Conservation (phyloP, 2,888 invertebrate species). For the Pecten maximus region DNA sequence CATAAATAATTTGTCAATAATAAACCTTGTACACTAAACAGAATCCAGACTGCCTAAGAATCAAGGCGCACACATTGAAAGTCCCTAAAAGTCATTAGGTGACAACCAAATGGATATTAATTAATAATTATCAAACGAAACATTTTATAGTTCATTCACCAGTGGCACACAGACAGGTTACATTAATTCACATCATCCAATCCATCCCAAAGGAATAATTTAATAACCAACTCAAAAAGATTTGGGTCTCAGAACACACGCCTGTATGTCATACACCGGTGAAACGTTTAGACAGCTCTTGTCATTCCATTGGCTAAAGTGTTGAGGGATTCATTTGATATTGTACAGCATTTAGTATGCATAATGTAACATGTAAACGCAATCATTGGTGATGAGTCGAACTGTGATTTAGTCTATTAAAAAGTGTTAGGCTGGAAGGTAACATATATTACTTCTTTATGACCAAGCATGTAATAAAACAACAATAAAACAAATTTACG, state of each 20-base stretch:
- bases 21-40: no score
- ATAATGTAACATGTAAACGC: not conserved
- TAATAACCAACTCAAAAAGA: not conserved
- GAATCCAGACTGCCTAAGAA: no score
- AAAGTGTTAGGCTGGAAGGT: not conserved
- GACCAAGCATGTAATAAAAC: conserved; percentile 2
- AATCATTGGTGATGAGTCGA: not conserved
- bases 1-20: no score
- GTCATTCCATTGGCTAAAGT: not conserved
- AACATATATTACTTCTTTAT: not conserved
- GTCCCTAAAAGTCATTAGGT: no score
- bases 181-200: not conserved
- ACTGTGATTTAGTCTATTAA: not conserved
- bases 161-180: not conserved
- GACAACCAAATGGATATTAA: not conserved
- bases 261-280: not conserved
- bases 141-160: not conserved
- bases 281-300: not conserved
- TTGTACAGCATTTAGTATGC: not conserved
- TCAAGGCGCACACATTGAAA: no score
- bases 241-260: not conserved
- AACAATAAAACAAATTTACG: not conserved
- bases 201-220: not conserved
- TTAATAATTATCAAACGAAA: not conserved
- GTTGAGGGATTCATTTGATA: not conserved